These are phyloP conservation scores for Dolichallabes microphthalmus DNA, from an alignment of 2,113 vertebrate species.

Conservation along the genomic window DNA sequence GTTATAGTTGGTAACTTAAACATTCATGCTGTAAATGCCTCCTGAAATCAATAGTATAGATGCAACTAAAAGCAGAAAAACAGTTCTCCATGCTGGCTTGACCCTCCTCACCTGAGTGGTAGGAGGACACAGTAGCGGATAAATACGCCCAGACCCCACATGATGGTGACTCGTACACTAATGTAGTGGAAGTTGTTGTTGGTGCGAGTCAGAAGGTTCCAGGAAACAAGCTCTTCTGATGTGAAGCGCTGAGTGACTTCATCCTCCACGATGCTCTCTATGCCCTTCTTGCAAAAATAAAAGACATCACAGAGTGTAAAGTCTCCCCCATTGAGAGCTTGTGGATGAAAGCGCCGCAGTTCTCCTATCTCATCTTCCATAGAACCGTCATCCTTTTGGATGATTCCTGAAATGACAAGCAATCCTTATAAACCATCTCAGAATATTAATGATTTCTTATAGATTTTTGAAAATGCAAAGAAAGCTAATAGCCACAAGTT, in stretches of 20 bases:
- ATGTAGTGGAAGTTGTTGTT: conserved; percentile 92
- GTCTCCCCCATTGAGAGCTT: conserved; percentile 60
- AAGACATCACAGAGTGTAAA: conserved; percentile 85
- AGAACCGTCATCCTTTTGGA: conserved; percentile 79
- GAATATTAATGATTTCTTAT: not conserved
- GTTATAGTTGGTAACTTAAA: not conserved
- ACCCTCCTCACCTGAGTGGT: conserved; percentile 81
- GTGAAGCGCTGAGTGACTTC: conserved; percentile 93
- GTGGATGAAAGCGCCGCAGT: conserved; percentile 61
- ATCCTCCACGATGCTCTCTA: conserved; percentile 92
- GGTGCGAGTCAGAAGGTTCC: conserved; percentile 97
- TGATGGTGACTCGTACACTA: conserved; percentile 82
- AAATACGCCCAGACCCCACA: conserved; percentile 89
- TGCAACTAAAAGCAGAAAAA: not conserved
- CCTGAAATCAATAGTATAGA: not conserved
- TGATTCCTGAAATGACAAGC: conserved; percentile 78
- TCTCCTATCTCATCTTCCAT: conserved; percentile 86
- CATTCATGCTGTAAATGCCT: not conserved
- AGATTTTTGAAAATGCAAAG: not conserved
- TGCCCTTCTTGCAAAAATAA: conserved; percentile 88
- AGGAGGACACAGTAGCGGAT: conserved; percentile 87
- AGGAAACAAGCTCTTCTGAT: conserved; percentile 92
- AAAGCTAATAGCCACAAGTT: not conserved
- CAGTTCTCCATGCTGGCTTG: too few species aligned
- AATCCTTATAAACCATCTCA: not conserved